These are phyloP conservation scores for Bugula neritina DNA, from an alignment of 2,888 invertebrate species.

Conservation along the genomic window DNA sequence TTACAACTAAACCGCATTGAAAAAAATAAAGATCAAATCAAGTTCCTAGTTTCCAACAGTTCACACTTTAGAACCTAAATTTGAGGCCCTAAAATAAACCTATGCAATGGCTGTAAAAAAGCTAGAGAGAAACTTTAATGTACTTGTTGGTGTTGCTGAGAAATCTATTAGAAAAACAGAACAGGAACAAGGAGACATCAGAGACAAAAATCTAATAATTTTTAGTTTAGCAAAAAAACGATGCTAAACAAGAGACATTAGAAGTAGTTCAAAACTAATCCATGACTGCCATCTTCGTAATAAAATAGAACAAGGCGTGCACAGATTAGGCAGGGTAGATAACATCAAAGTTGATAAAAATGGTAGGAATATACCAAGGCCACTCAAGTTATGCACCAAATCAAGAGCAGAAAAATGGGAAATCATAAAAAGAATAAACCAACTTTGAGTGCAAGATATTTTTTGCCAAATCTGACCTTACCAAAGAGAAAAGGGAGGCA, in stretches of 20 bases:
- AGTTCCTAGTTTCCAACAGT: neutral
- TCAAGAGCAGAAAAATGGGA: neutral
- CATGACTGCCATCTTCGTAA: neutral
- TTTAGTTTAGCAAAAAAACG: neutral
- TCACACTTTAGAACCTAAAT: slow-evolving; percentile 1
- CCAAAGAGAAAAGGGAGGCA: neutral
- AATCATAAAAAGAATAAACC: neutral
- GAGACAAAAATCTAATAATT: neutral
- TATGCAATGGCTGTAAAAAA: neutral
- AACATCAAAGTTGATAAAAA: neutral
- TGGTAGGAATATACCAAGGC: no score
- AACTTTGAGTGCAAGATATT: neutral
- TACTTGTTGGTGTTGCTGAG: neutral
- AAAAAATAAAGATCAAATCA: neutral
- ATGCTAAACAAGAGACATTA: neutral
- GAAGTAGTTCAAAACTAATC: neutral
- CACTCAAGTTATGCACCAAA: neutral
- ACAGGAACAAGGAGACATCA: neutral
- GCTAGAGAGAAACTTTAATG: neutral
- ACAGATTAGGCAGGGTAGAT: neutral
- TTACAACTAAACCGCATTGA: neutral
- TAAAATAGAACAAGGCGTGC: neutral
- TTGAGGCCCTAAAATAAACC: neutral
- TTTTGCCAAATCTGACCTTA: neutral
- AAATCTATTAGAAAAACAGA: neutral